A percentile compares a stretch with the other conserved stretches of the same genome.
These are phyloP conservation scores for Ochropleura plecta DNA, from an alignment of 2,888 invertebrate species.

Conservation along the genomic window DNA sequence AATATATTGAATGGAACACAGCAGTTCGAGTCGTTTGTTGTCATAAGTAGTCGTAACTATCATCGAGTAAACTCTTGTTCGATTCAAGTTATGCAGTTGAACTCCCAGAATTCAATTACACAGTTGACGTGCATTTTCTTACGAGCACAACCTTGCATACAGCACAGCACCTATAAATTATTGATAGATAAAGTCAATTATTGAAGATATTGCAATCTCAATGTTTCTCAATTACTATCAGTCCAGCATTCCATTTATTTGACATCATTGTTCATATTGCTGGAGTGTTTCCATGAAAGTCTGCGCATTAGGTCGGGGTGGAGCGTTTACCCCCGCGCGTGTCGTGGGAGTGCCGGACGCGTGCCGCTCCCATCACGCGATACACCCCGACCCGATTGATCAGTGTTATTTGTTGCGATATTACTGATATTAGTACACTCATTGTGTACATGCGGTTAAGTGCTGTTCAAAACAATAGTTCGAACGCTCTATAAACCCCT, in stretches of 20 bases:
- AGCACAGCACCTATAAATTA: slow-evolving; percentile 26
- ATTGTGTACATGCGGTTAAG: slow-evolving; percentile 79
- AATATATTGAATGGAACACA: not conserved
- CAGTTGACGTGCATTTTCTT: slow-evolving; percentile 20
- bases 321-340: slow-evolving; percentile 78
- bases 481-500: slow-evolving; percentile 55
- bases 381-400: slow-evolving; percentile 77
- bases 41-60: not conserved
- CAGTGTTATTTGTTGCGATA: slow-evolving; percentile 80
- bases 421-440: slow-evolving; percentile 79
- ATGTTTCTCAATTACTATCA: slow-evolving; percentile 42
- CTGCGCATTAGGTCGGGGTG: slow-evolving; percentile 72
- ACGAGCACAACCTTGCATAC: slow-evolving; percentile 17
- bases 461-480: slow-evolving; percentile 74
- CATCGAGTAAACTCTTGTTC: not conserved
- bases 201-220: slow-evolving; percentile 25
- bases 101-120: slow-evolving; percentile 23
- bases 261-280: slow-evolving; percentile 62
- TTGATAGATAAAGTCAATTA: slow-evolving; percentile 17
- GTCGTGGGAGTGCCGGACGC: slow-evolving; percentile 89
- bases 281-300: slow-evolving; percentile 73
- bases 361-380: slow-evolving; percentile 90
- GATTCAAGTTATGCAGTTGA: slow-evolving; percentile 30
- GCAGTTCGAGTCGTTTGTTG: slow-evolving; percentile 4
- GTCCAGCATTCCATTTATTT: slow-evolving; percentile 57